phyloP scores from a whole-genome alignment of 2,888 invertebrate genomes.

The Anarsia innoxiella region DNA sequence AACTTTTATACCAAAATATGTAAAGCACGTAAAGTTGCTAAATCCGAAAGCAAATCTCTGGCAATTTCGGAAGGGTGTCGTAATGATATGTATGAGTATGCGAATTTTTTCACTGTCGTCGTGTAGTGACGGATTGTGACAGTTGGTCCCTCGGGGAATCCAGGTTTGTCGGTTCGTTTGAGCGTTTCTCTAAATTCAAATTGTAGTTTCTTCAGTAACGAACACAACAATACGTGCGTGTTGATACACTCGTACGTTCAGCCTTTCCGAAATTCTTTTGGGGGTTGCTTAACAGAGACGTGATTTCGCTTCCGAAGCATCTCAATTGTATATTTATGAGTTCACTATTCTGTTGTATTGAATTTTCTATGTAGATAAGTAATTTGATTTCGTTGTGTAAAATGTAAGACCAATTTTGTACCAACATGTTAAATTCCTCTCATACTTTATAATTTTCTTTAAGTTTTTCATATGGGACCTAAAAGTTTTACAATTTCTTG shows the following conservation, averaged over 20 bases:
- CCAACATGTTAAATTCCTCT: no score
- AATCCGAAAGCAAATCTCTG: constrained; percentile 11
- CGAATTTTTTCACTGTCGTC: constrained; percentile 29
- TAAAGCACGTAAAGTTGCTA: constrained; percentile 9
- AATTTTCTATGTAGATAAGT: constrained; percentile 34
- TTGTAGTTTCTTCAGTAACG: constrained; percentile 66
- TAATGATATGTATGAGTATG: constrained; percentile 19
- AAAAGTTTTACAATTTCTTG: no score
- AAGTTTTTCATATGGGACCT: no score
- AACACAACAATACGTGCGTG: constrained; percentile 69
- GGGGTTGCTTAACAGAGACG: constrained; percentile 49
- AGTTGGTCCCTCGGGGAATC: constrained; percentile 43
- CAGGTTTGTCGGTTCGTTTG: constrained; percentile 66
- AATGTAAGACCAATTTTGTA: no score
- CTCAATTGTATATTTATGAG: constrained; percentile 74
- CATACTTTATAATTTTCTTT: no score
- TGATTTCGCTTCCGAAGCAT: constrained; percentile 60
- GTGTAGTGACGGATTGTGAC: constrained; percentile 41
- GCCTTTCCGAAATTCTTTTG: constrained; percentile 45
- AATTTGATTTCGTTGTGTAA: constrained; percentile 31
- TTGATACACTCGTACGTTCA: constrained; percentile 38
- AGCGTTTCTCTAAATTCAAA: constrained; percentile 61
- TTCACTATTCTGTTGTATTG: constrained; percentile 50
- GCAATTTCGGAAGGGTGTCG: constrained; percentile 8
- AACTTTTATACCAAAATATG: no score